Evolutionary conservation across 2,113 vertebrate species (phyloP), one percentile per base, ranked within the genome.

Genomic region (Pedetes capensis): DNA sequence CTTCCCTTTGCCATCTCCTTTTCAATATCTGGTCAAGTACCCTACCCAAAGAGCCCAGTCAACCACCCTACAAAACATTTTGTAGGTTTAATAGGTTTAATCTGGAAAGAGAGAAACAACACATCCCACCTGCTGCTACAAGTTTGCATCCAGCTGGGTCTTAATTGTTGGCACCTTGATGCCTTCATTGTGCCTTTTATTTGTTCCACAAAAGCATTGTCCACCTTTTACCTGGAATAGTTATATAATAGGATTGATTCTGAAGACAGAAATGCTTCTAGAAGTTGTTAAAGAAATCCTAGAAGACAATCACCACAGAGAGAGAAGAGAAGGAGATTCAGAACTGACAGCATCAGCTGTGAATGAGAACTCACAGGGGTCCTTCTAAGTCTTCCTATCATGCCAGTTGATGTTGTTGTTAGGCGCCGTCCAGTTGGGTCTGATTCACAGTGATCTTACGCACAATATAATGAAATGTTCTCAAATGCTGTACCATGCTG

Each of bases 1-100:
- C 39, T 71, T 85, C 25, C 29, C 37, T 74, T 59, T 1, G 20
- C 3, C 7, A 29, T 68, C 34, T 74, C 53, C 42, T 88, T 81
- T 53, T 29, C 22, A 84, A 9, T 18, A 23, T 23, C 17, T 53
- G 2, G 5, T 12, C 17, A 42, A 75, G 61, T 0, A 0, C 0
- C 6, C 8, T 53, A 53, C 25, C 18, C 42, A 63, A 7, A 63
- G 5, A 66, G 2, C 17, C 39, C 17, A 81, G 14, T 1, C 7
- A 82, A 55, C 2, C 29, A 47, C 34, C 2, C 29, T 55, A 16
- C 29, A 93, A 59, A 85, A 51, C 0, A 10, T 8, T 55, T 84
- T 71, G 13, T 17, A 22, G 64, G 7, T n/a, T 79, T 74, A 75
- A n/a, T 17, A 22, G 64, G 7, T n/a, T 79, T 74, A 75, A n/a